A percentile compares a stretch with the other conserved stretches of the same genome.
Evolutionary conservation across 2,797 vertebrate species (phyloP).

Genomic region (Pseudochirops corinnae): DNA sequence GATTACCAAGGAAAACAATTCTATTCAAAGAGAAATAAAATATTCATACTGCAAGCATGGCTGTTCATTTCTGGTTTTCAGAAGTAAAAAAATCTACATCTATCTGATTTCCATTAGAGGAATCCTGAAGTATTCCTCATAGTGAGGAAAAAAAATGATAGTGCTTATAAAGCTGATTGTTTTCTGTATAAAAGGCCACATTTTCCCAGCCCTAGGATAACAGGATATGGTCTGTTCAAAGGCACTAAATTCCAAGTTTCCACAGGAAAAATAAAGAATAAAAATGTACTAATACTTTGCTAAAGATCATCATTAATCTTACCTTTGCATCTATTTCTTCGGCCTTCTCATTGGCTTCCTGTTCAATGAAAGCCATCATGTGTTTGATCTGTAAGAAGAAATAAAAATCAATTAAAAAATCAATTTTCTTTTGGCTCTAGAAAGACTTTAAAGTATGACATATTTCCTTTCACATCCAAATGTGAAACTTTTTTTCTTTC

Average conservation of each 20-base stretch:
- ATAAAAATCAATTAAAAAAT: slow-evolving; percentile 10
- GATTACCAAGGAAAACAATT: not conserved
- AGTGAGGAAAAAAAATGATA: not conserved
- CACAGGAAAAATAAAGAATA: not conserved
- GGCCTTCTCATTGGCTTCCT: slow-evolving; percentile 99
- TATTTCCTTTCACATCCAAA: not conserved
- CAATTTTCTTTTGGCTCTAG: slow-evolving; percentile 46
- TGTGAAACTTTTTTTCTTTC: not conserved
- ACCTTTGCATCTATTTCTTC: slow-evolving; percentile 99
- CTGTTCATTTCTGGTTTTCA: not conserved
- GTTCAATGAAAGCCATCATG: slow-evolving; percentile 99
- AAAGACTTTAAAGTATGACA: not conserved
- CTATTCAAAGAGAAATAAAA: not conserved
- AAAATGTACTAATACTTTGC: not conserved
- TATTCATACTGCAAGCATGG: not conserved
- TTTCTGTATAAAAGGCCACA: not conserved
- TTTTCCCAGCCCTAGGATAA: not conserved
- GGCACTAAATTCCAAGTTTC: not conserved
- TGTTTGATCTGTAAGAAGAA: slow-evolving; percentile 93
- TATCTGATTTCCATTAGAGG: not conserved
- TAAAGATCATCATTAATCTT: slow-evolving; percentile 65
- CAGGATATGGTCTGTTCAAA: not conserved
- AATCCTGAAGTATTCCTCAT: not conserved
- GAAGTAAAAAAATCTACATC: not conserved
- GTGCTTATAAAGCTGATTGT: not conserved